Evolutionary conservation across 2,113 vertebrate genomes (phyloP).

Genomic region (Anthoscopus minutus): DNA sequence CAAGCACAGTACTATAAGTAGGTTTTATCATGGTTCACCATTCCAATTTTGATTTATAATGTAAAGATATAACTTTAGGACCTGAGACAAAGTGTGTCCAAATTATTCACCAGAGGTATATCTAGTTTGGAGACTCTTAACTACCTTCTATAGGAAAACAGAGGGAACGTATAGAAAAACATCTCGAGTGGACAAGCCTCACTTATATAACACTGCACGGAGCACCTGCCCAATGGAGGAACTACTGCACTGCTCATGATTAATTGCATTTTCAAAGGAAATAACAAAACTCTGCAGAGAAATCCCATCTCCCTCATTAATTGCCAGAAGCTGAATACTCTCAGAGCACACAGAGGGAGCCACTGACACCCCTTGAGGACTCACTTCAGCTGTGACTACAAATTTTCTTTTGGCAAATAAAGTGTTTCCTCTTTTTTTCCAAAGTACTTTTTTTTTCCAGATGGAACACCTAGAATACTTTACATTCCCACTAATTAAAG

Average conservation of each 20-base stretch:
- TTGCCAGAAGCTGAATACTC: neutral
- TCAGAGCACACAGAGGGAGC: neutral
- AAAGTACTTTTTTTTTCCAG: neutral
- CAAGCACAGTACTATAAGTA: neutral
- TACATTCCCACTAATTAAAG: neutral
- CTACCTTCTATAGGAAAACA: neutral
- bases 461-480: neutral
- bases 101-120: neutral
- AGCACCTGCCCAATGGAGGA: neutral
- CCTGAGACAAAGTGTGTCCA: neutral
- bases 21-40: neutral
- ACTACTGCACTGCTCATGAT: neutral
- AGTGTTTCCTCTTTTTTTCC: neutral
- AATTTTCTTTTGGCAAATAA: neutral
- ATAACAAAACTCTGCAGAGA: neutral
- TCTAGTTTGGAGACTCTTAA: neutral
- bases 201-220: rapidly evolving
- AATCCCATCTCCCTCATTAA: neutral
- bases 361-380: neutral
- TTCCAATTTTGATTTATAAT: neutral
- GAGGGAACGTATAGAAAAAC: neutral
- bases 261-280: neutral
- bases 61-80: neutral
- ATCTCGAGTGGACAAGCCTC: neutral
- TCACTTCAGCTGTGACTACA: neutral